Base-by-base conservation (phyloP, 2,113 vertebrate species). In the Oryzias celebensis region DNA sequence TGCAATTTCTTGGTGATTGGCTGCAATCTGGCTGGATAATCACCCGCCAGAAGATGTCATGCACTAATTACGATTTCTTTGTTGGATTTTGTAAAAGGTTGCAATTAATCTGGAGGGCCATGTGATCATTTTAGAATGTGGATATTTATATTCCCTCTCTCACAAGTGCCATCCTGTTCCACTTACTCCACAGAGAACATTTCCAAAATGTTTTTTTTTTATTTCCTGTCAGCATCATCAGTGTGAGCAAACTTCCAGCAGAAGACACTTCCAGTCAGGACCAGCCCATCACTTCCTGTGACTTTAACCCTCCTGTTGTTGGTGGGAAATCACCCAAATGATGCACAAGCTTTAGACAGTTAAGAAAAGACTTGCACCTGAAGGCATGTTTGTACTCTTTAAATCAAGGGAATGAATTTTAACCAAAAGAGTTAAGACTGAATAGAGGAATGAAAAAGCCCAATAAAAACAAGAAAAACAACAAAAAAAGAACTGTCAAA, bases 1-100 rank as follows among this genome's bases (percentile, higher is more conserved):
- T 79, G 86, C 77, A 81, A 71, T 77, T 70, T 73, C 64, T 62
- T 41, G 58, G 54, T 87, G 80, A 87, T 83, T 87, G 75, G 74
- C 81, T 86, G 67, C 72, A 85, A 81, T 83, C 31, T 58, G 78
- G 76, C 64, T 36, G 57, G 51, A 70, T 83, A 82, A 87, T 82
- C 65, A 63, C 28, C 45, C 10, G 3, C 16, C 53, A 50, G 75
- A 73, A 46, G 63, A 76, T 44, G 73, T 62, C 58, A 70, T 47
- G 75, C 36, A 18, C 15, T 59, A 80, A 89, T 87, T 86, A 80
- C 52, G 51, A 48, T 50, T 58, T 3, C n/a, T 74, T 69, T 77
- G 57, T 66, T 65, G 65, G 42, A 50, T 59, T 68, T 36, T 57
- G 41, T 62, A 50, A 85, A 89, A 87, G 78, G 72, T 85, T 79